Percentiles rank a stretch among this genome's conserved stretches.
These are phyloP conservation scores for Caenorhabditis briggsae DNA, from an alignment of 1,140 invertebrate genomes.

Conservation along the genomic window DNA sequence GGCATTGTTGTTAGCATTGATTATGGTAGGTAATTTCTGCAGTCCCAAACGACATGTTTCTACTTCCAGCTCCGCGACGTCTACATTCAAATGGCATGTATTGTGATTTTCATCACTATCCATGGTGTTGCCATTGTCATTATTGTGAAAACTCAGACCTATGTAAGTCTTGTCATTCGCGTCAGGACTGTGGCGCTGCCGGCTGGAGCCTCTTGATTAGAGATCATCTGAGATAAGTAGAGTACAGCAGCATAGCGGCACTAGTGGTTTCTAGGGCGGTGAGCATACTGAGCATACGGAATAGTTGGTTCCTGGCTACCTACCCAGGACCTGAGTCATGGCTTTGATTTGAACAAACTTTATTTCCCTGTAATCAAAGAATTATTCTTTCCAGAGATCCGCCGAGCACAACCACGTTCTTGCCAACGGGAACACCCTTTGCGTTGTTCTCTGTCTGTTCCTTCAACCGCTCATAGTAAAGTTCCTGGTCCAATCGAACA, in stretches of 20 bases:
- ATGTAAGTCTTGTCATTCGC: background rate
- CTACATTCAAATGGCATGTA: constrained; percentile 24
- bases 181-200: no score
- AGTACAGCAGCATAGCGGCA: no score
- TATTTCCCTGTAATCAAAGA: background rate
- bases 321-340: no score
- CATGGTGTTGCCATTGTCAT: constrained; percentile 35
- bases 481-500: constrained; percentile 44
- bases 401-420: constrained; percentile 50
- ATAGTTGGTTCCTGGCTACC: no score
- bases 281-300: no score
- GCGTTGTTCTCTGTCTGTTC: constrained; percentile 40
- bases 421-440: constrained; percentile 54
- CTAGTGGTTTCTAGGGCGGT: no score
- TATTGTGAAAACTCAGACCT: constrained; percentile 39
- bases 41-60: background rate
- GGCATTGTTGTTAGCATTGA: background rate
- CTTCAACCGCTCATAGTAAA: constrained; percentile 19
- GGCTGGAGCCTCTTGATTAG: no score
- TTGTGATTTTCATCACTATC: constrained; percentile 19
- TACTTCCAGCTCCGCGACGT: background rate
- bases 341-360: no score
- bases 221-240: no score
- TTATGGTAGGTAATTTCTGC: background rate
- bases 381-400: constrained; percentile 13